phyloP scores from a whole-genome alignment of 1,140 invertebrate species.

The Apocrypta bakeri region DNA sequence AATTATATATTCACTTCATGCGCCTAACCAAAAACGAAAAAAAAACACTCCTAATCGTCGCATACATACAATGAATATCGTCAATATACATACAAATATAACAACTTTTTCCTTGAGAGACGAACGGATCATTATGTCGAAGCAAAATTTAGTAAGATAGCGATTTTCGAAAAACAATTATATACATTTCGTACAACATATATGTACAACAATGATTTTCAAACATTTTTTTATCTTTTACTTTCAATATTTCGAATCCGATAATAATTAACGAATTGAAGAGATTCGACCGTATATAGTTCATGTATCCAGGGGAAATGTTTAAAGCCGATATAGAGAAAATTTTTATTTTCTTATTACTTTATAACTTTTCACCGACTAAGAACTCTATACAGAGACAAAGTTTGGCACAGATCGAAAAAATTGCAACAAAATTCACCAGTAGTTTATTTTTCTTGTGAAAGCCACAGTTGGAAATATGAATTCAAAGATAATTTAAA shows the following conservation, averaged over 20 bases:
- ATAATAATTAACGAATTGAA: background rate
- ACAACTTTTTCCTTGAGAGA: conserved; percentile 6
- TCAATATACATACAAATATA: conserved; percentile 18
- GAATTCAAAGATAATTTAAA: background rate
- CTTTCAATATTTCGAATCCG: background rate
- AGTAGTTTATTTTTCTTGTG: background rate
- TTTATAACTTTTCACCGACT: background rate
- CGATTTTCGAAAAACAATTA: conserved; percentile 16
- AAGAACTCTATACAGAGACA: conserved; percentile 8
- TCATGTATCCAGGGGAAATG: conserved; percentile 1
- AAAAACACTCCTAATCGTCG: conserved; percentile 3
- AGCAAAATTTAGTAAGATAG: conserved; percentile 4
- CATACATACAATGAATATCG: background rate
- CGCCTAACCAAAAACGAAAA: conserved; percentile 17
- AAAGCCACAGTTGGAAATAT: background rate
- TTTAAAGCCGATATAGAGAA: background rate
- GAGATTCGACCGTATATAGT: background rate
- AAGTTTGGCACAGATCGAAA: conserved; percentile 40
- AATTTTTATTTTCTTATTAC: background rate
- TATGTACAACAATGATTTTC: conserved; percentile 4
- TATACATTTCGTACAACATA: conserved; percentile 23
- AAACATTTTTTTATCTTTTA: conserved; percentile 13
- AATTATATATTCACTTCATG: background rate
- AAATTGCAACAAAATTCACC: conserved; percentile 13
- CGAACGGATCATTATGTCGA: conserved; percentile 7